Evolutionary conservation across 2,888 invertebrate genomes (phyloP).

Genomic region (Herminia tarsipennalis): DNA sequence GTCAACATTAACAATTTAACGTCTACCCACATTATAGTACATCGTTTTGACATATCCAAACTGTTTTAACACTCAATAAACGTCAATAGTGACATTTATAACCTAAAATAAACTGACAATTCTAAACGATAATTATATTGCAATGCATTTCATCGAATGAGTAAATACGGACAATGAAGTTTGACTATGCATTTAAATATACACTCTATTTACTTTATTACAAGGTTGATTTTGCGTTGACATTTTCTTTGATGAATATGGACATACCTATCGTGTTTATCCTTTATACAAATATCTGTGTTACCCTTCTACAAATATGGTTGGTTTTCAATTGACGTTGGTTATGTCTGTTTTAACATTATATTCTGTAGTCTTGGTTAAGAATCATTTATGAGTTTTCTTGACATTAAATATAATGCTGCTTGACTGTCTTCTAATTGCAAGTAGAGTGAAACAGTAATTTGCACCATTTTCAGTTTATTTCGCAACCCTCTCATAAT

Average conservation of each 20-base stretch:
- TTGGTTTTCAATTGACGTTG: background rate
- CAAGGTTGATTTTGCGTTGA: background rate
- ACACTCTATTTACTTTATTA: background rate
- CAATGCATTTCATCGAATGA: conserved; percentile 15
- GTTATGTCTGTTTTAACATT: too few species aligned
- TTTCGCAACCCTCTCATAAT: too few species aligned
- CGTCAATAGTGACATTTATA: conserved; percentile 28
- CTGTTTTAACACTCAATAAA: conserved; percentile 19
- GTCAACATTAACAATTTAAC: background rate
- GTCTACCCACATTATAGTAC: background rate
- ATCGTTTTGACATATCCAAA: conserved; percentile 10
- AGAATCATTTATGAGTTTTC: too few species aligned
- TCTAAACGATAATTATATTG: conserved; percentile 19
- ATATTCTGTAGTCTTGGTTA: too few species aligned
- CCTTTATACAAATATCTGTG: background rate
- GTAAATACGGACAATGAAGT: conserved; percentile 1
- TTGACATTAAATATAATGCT: too few species aligned
- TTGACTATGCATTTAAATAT: background rate
- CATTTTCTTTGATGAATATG: background rate
- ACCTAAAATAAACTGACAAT: conserved; percentile 19
- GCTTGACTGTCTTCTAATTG: too few species aligned
- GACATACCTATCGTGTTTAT: too few species aligned
- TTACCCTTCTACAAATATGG: background rate
- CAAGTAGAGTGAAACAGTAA: too few species aligned
- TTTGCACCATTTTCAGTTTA: too few species aligned